phyloP scores from a whole-genome alignment of 2,797 vertebrate species.

The Channa striata region DNA sequence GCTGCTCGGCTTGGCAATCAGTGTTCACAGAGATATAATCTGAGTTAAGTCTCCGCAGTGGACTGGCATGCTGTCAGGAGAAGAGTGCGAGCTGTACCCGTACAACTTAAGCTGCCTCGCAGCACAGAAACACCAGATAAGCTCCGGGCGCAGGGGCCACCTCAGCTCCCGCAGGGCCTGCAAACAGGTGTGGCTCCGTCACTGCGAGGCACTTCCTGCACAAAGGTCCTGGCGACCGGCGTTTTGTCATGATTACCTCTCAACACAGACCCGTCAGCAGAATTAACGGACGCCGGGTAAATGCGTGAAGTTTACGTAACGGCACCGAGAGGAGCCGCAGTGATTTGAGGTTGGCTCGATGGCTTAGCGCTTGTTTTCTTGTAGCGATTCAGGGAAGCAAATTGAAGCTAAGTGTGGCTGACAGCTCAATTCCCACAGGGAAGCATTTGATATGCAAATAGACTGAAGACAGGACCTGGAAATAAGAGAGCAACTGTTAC shows the following conservation, averaged over 20 bases:
- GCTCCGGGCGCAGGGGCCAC: constrained; percentile 11
- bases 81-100: constrained; percentile 17
- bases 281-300: constrained; percentile 13
- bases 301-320: constrained; percentile 12
- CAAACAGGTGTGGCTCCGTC: constrained; percentile 1
- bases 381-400: constrained; percentile 31
- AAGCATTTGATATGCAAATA: constrained; percentile 66
- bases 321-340: background rate
- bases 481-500: constrained; percentile 20
- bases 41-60: constrained; percentile 30
- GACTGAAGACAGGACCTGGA: constrained; percentile 31
- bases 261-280: background rate
- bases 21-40: constrained; percentile 45
- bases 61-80: constrained; percentile 34
- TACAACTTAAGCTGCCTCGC: constrained; percentile 40
- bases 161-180: background rate
- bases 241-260: background rate
- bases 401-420: constrained; percentile 56
- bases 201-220: background rate
- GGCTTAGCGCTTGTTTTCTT: constrained; percentile 55
- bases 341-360: constrained; percentile 15
- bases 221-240: background rate
- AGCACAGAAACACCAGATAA: constrained; percentile 47
- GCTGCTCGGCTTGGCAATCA: constrained; percentile 39
- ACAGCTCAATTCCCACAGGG: constrained; percentile 58